Evolutionary conservation across 2,888 invertebrate genomes (phyloP), one percentile per base, ranked within the genome.

Genomic region (Xestia ashworthii): DNA sequence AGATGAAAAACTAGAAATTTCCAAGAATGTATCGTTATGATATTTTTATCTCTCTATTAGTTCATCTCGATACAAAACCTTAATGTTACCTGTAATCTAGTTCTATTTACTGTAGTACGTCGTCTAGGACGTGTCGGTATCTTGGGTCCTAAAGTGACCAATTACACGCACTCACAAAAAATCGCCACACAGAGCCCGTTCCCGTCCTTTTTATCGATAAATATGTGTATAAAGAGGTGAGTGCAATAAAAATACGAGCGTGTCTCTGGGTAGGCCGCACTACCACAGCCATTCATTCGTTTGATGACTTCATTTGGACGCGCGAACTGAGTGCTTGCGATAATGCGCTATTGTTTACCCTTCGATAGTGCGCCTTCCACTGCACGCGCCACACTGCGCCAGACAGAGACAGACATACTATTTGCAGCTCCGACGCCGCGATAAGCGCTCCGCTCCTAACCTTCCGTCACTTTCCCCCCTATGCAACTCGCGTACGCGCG

Each of bases 291-390:
- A 96, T 96, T 96, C 95, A 96, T 96, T 95, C 95, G 94, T 94
- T 96, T 96, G 96, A 96, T 96, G 96, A 94, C 96, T 96, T 96
- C 96, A 96, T 96, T 96, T 96, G 93, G 93, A 93, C 94, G 95
- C 95, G 94, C 94, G 93, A 95, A 95, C 93, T 92, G 95, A 95
- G 94, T 94, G 95, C 95, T 95, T 93, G 95, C 95, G 95, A 96
- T 96, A 96, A 96, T 96, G 95, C 94, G 95, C 96, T 95, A 96
- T 96, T 96, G 96, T 96, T 96, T 96, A 96, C 96, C 95, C 95
- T 96, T 95, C 95, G 95, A 96, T 96, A 96, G 96, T 96, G 96
- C 94, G 95, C 94, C 93, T 93, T 93, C 91, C 92, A 93, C 92
- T 96, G 95, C 96, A 96, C 95, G 96, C 95, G 96, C 94, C 92